Conservation (phyloP, 2,113 vertebrate species). For the Dunckerocampus dactyliophorus region DNA sequence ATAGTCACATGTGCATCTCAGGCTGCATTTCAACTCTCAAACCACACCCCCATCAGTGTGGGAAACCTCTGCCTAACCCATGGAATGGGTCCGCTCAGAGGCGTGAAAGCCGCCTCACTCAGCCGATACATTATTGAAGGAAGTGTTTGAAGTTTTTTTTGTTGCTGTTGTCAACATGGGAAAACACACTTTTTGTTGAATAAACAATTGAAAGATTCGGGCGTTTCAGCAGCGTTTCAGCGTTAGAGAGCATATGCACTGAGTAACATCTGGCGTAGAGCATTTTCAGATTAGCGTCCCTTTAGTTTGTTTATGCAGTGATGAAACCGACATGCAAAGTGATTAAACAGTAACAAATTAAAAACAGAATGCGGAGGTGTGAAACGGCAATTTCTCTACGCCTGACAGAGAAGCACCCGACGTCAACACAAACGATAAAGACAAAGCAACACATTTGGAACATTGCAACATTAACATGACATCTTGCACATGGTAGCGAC, state of each 20-base stretch:
- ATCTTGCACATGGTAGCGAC: constrained; percentile 13
- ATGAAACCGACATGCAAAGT: constrained; percentile 15
- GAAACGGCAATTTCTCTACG: constrained; percentile 17
- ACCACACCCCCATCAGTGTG: constrained; percentile 9
- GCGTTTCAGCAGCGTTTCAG: background rate
- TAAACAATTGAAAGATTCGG: constrained; percentile 20
- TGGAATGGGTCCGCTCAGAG: background rate
- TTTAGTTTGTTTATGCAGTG: constrained; percentile 8
- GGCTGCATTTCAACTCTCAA: background rate
- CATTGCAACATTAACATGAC: constrained; percentile 4
- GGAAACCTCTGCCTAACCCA: constrained; percentile 5
- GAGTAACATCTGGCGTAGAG: constrained; percentile 10
- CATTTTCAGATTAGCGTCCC: constrained; percentile 12
- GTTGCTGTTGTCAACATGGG: constrained; percentile 2
- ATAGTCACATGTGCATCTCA: constrained; percentile 22
- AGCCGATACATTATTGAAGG: constrained; percentile 33
- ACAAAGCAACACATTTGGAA: background rate
- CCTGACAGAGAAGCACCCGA: constrained; percentile 12
- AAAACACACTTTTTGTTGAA: constrained; percentile 30
- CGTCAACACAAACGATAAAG: constrained; percentile 5
- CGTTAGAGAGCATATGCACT: constrained; percentile 16
- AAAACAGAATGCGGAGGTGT: constrained; percentile 23
- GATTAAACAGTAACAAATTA: constrained; percentile 25
- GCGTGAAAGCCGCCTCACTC: constrained; percentile 22
- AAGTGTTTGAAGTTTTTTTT: constrained; percentile 23